Evolutionary conservation across 2,888 invertebrate species (phyloP), one percentile per base, ranked within the genome.

Genomic region (Ophonus ardosiacus): DNA sequence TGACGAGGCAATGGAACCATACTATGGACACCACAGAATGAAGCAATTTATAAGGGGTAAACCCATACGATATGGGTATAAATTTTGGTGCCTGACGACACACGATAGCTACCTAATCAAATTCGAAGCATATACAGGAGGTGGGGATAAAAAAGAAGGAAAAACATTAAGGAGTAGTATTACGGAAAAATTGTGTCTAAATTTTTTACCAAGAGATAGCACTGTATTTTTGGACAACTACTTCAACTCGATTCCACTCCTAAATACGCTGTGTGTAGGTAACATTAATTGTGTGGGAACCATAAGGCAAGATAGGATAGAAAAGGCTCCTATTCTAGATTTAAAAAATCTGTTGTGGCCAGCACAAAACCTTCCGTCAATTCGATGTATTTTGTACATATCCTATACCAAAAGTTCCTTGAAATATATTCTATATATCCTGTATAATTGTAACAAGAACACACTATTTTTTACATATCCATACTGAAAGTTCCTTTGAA

Each of bases 191-290:
- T 40, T 86, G 15, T 86, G 85, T 85, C 57, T 86, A 51, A 24
- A 63, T 17, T 86, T 78, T 84, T n/a, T 86, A 76, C 83, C 85
- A 21, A 13, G 61, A 59, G 18, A 84, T 8, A 81, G 81, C 61
- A 57, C 80, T 15, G 61, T 87, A 15, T 86, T 57, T 59, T n/a
- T 86, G 0, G 87, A 87, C 43, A 87, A 86, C 24, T 87, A 57
- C 71, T 86, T 87, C 65, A 87, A 80, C 59, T 87, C 86, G n/a
- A 63, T 85, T 13, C 13, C 76, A n/a, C 31, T 85, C 5, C 17
- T 79, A 24, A 6, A 79, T 7, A 21, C 2, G 5, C 10, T 79
- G 10, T 1, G 15, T 8, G 21, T 8, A 7, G 5, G n/a, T 5
- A 79, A 79, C 17, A 57, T 79, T 1, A 79, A 59, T 10, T 79